These are phyloP conservation scores for Pangasianodon hypophthalmus DNA, from an alignment of 2,113 vertebrate genomes.

Conservation along the genomic window DNA sequence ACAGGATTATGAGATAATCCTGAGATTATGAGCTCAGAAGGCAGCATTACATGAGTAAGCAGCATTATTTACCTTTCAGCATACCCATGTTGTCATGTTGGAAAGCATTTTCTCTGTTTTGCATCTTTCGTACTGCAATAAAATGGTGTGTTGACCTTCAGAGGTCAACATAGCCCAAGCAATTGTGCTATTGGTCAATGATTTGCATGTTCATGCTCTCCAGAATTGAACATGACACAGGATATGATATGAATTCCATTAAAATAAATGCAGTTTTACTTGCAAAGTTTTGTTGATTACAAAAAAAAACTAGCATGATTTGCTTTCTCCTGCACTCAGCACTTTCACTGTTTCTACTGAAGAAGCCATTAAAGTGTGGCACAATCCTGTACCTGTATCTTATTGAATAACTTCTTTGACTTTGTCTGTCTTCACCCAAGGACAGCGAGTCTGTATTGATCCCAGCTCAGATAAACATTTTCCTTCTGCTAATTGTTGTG, in stretches of 20 bases:
- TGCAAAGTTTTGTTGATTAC: background rate
- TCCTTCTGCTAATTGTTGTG: conserved; percentile 64
- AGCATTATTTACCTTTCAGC: background rate
- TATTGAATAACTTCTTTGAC: conserved; percentile 67
- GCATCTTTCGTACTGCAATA: background rate
- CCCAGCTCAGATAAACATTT: conserved; percentile 68
- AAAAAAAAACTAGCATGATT: background rate
- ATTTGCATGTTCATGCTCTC: background rate
- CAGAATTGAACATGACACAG: background rate
- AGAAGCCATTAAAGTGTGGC: conserved; percentile 55
- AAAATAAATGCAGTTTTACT: background rate
- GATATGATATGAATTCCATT: background rate
- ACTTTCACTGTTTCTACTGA: conserved; percentile 52
- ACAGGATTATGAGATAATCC: background rate
- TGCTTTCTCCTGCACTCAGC: conserved; percentile 47
- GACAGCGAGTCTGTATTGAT: conserved; percentile 67
- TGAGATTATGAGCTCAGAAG: background rate
- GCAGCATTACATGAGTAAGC: background rate
- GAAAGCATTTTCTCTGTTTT: background rate
- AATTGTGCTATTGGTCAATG: background rate
- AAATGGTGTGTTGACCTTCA: background rate
- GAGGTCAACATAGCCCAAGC: background rate
- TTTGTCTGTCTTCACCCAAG: conserved; percentile 58
- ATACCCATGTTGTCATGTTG: background rate
- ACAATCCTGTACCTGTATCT: conserved; percentile 37